A percentile compares a stretch with the other conserved stretches of the same genome.
phyloP scores from a whole-genome alignment of 2,797 vertebrate genomes.

The Linurgus olivaceus region DNA sequence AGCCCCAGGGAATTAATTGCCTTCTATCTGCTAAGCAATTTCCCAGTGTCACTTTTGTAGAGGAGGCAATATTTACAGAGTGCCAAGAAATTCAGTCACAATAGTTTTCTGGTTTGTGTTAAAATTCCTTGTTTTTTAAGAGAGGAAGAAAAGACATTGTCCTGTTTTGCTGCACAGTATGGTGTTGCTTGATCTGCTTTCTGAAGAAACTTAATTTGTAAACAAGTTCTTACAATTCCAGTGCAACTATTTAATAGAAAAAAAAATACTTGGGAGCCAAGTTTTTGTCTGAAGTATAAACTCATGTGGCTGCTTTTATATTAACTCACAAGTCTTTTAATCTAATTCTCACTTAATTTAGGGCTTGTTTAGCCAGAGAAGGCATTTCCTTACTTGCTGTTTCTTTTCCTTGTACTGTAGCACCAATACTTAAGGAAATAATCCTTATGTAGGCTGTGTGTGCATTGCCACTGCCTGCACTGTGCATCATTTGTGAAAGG shows the following conservation, averaged over 20 bases:
- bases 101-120: background rate
- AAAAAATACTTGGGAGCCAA: background rate
- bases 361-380: background rate
- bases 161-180: background rate
- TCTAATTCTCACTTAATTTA: background rate
- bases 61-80: conserved; percentile 14
- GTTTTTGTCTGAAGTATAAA: conserved; percentile 11
- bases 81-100: background rate
- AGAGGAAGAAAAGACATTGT: background rate
- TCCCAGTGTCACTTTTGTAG: conserved; percentile 29
- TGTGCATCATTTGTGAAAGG: background rate
- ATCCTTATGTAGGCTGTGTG: fast-evolving
- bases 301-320: background rate
- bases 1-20: conserved; percentile 32
- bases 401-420: background rate
- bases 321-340: background rate
- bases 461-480: background rate
- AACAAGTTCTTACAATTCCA: conserved; percentile 11
- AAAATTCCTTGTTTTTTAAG: background rate
- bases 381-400: background rate
- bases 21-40: conserved; percentile 36
- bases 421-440: background rate
- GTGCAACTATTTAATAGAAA: background rate
- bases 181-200: conserved; percentile 12
- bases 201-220: conserved; percentile 29